Evolutionary conservation across 2,113 vertebrate species (phyloP), one percentile per base, ranked within the genome.

Genomic region (Apodemus sylvaticus): DNA sequence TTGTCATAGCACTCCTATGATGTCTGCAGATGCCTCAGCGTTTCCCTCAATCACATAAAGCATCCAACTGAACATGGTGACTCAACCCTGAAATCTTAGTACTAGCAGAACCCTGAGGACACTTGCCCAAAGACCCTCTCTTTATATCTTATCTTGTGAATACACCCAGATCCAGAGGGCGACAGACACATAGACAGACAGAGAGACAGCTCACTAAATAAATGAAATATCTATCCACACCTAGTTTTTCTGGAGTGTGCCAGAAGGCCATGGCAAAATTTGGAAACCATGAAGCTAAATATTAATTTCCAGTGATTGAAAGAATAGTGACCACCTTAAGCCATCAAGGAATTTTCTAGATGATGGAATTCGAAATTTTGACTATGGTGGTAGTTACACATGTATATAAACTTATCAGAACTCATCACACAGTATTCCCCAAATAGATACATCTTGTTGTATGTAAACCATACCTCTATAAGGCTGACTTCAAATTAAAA

Each of bases 401-500:
- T 12, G 3, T 5, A 7, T 45, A 19, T 45, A 87, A 34, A 66
- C 64, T 64, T 31, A 45, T 48, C 29, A 34, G 42, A 94, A 58
- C 2, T 22, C 66, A 55, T 62, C 29, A 82, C 58, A 92, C 13
- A 29, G 8, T 62, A 14, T 82, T 86, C 29, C 55, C 83, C 62
- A 78, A 87, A 79, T 70, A 51, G 64, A 51, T 31, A 19, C 22
- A 39, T 20, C 58, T 96, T 42, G 62, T 58, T 51, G 0, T 26
- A 16, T 19, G 5, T 29, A 60, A 94, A 83, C 58, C 34, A 45
- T 53, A 76, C 2, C 31, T 62, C 24, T 70, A 51, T 11, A 36
- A 85, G 79, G 42, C 22, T 51, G 5, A 89, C 45, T 45, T 71
- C 39, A 68, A 94, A 92, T 88, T 26, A 79, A 87, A 94, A 34